Evolutionary conservation across 2,113 vertebrate species (phyloP), one percentile per base, ranked within the genome.

Genomic region (Rattus norvegicus): DNA sequence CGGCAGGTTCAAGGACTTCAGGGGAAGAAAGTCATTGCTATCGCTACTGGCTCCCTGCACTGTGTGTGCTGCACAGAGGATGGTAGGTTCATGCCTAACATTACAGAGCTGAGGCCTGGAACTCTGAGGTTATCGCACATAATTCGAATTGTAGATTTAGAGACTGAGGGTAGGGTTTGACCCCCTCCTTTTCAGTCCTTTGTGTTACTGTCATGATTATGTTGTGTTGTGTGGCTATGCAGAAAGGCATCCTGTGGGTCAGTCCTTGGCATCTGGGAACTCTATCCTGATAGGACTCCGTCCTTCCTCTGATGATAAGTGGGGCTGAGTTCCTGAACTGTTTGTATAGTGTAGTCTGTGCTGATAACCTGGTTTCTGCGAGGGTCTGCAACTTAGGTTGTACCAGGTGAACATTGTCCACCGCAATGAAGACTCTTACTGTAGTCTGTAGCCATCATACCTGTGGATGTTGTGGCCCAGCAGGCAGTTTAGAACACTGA

Each of bases 61-160:
- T 99, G 99, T 49, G 99, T 99, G n/a, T 99, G 99, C 98, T 99
- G 99, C 98, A 99, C 99, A 2, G 99, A 99, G 96, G 99, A 99
- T 16, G 99, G 99, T 99, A 99, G 39, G 97, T 95, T 28, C 47
- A 17, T 30, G 22, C 14, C 24, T 30, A 0, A 0, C 0, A 2
- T 76, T 3, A 6, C 11, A 17, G 5, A 47, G 30, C 33, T 16
- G 5, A 83, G 56, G 54, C 12, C n/a, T 75, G 76, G 92, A 81
- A 93, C 75, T 72, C 0, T 65, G 79, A 0, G 12, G 6, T 11
- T 36, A 13, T 30, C 28, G 9, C 16, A 26, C 20, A 9, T 63
- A 7, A 61, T 49, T 36, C 2, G 2, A 70, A 43, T 43, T 14
- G 20, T 30, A 1, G 10, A 65, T 39, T 63, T 13, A 36, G 85